phyloP scores from a whole-genome alignment of 2,113 vertebrate species.

The Lathamus discolor region DNA sequence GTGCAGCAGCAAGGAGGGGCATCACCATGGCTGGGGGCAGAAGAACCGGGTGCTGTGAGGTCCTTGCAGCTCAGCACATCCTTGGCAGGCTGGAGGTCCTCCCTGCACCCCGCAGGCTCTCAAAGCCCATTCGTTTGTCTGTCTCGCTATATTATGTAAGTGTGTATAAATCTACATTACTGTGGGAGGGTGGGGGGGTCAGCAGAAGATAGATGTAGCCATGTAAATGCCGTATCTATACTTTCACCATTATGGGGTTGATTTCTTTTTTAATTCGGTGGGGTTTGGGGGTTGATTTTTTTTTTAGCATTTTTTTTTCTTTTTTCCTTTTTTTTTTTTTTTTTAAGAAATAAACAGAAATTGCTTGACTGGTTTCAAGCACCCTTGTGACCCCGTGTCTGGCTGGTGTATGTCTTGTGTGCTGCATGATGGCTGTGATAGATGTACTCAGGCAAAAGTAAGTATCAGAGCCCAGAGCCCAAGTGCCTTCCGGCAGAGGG shows the following conservation, averaged over 20 bases:
- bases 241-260: constrained; percentile 55
- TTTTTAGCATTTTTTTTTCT: neutral
- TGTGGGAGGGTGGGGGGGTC: constrained; percentile 23
- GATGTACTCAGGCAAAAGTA: neutral
- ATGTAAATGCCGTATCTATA: constrained; percentile 67
- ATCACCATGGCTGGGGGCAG: neutral
- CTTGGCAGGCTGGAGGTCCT: neutral
- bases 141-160: constrained; percentile 43
- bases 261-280: neutral
- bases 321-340: neutral
- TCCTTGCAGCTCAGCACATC: neutral
- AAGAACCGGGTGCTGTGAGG: fast-evolving
- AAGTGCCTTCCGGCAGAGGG: neutral
- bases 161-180: constrained; percentile 37
- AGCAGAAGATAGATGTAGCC: constrained; percentile 69
- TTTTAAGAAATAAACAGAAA: constrained; percentile 64
- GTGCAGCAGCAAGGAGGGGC: neutral
- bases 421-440: neutral
- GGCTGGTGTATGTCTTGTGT: neutral
- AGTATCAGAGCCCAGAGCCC: neutral
- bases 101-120: neutral
- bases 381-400: constrained; percentile 27
- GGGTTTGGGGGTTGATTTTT: neutral
- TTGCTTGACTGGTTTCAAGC: constrained; percentile 85
- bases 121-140: neutral